Base-by-base conservation (phyloP, 2,888 invertebrate genomes). In the Andrena minutula region DNA sequence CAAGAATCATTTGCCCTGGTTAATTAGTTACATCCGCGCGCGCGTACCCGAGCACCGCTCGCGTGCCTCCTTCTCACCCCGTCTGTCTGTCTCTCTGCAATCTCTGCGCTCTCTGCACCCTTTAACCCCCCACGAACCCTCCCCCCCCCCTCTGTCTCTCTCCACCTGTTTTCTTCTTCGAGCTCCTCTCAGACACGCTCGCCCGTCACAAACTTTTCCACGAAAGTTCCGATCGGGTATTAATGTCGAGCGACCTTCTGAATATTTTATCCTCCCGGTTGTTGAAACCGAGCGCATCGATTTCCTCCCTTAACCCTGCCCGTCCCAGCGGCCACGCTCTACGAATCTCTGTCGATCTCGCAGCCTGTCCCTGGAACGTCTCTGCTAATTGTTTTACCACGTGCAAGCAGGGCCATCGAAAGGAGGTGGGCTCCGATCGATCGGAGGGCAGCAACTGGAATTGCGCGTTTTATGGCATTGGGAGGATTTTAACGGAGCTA, bases 21-120 rank as follows among this genome's bases (percentile, higher is more conserved):
- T 89, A 88, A 91, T 92, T 90, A 89, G 84, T 85, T 81, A 75
- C 83, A 83, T 87, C 79, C 84, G 85, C 63, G 79, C 47, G n/a
- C 20, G 58, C 58, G 16, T 6, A 23, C 41, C 28, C 51, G 51
- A 51, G 41, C n/a, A 12, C 20, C 35, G 28, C 35, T 26, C 61
- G 41, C 53, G 56, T 41, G 56, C 47, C 47, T 35, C 49, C n/a
- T 41, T 47, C 58, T 75, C 51, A 7, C 60, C 60, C 5, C 12
- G 0, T 20, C 60, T 8, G 51, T 51, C 51, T 20, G 51, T 51
- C 51, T 51, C 51, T 51, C 41, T 16, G 41, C 41, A 1, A 12
- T 41, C 41, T 41, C 41, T 16, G 41, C 41, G 3, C 41, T 4
- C 41, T 41, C 41, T 41, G 41, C 41, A 12, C 10, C 35, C 12